Conservation (phyloP, 2,113 vertebrate species). For the Tenrec ecaudatus region DNA sequence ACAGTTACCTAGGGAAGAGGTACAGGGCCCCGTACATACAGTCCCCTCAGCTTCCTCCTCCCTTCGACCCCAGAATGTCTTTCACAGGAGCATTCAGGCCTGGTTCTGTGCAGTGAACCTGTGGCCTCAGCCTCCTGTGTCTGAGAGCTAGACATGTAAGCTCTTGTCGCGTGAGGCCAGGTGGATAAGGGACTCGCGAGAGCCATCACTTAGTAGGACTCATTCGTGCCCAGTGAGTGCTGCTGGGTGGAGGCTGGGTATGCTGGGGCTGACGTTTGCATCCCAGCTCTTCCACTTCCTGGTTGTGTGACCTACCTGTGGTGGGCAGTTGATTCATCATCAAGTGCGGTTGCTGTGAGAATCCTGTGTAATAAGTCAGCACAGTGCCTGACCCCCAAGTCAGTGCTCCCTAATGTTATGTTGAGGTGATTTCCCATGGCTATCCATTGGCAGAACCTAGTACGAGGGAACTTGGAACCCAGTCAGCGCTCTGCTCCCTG, state of each 20-base stretch:
- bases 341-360: conserved; percentile 3
- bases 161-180: not conserved
- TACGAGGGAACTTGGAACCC: not conserved
- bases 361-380: not conserved
- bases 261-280: not conserved
- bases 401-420: conserved; percentile 27
- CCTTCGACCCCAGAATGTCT: conserved; percentile 14
- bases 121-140: not conserved
- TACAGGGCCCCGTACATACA: not conserved
- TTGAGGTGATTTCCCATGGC: not conserved
- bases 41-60: not conserved
- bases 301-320: conserved; percentile 7
- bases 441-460: not conserved
- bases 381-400: not conserved
- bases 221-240: not conserved
- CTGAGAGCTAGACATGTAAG: conserved; percentile 7
- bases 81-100: conserved; percentile 7
- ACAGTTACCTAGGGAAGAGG: conserved; percentile 15
- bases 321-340: not conserved
- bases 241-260: not conserved
- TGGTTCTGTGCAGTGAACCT: conserved; percentile 25
- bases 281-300: conserved; percentile 12
- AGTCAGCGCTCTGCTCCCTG: not conserved
- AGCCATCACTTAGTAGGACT: conserved; percentile 24
- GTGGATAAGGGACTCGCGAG: not conserved